phyloP scores from a whole-genome alignment of 2,797 vertebrate species.

The Ispidina picta region DNA sequence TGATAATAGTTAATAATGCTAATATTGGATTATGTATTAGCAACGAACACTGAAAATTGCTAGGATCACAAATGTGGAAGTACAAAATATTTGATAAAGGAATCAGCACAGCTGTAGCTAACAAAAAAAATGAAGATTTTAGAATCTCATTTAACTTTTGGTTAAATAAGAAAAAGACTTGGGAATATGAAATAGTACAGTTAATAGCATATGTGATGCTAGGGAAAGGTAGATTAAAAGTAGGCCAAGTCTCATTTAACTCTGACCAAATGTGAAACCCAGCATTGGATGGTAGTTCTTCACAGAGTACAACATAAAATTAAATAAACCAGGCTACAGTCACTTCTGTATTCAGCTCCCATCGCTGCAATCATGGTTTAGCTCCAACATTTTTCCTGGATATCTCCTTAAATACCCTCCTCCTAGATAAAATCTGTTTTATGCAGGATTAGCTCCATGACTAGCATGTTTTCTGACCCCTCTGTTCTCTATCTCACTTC shows the following conservation, averaged over 20 bases:
- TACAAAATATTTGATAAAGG: not conserved
- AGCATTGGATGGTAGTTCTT: not conserved
- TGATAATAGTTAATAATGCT: not conserved
- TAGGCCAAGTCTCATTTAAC: not conserved
- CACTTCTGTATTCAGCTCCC: not conserved
- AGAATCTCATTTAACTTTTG: not conserved
- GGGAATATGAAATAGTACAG: not conserved
- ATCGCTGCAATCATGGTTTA: not conserved
- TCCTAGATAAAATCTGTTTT: not conserved
- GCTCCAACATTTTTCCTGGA: not conserved
- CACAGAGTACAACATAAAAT: not conserved
- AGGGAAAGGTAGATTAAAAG: not conserved
- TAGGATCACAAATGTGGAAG: not conserved
- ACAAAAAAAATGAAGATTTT: not conserved
- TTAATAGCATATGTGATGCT: not conserved
- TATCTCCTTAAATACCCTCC: not conserved
- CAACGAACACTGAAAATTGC: not conserved
- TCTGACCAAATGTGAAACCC: not conserved
- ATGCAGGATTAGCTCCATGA: not conserved
- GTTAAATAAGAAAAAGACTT: not conserved
- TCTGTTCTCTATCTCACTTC: not conserved
- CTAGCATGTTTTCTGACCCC: not conserved
- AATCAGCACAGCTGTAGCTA: not conserved
- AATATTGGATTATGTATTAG: not conserved
- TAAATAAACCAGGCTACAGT: not conserved